Evolutionary conservation across 1,140 invertebrate species (phyloP).

Genomic region (Hyles euphorbiae): DNA sequence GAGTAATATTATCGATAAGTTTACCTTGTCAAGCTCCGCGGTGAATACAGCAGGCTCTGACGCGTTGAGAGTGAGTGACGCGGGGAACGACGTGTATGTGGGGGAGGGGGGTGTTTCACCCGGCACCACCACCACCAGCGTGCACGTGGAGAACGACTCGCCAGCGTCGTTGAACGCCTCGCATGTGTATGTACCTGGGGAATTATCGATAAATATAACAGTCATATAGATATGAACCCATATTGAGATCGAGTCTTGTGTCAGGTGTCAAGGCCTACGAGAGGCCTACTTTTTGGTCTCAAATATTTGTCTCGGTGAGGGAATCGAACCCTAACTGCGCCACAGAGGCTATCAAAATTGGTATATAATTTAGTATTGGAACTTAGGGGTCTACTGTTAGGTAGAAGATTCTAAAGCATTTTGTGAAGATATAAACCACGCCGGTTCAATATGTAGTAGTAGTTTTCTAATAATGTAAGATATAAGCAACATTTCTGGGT

Average conservation of each 20-base stretch:
- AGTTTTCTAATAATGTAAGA: too few species aligned
- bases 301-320: not conserved
- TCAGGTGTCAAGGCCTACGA: not conserved
- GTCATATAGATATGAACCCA: not conserved
- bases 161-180: conserved; percentile 97
- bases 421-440: too few species aligned
- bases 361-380: not conserved
- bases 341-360: not conserved
- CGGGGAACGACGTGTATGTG: conserved; percentile 91
- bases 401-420: too few species aligned
- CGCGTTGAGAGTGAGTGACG: conserved; percentile 89
- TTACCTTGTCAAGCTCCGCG: conserved; percentile 83
- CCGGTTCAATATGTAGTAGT: too few species aligned
- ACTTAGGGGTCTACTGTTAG: not conserved
- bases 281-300: too few species aligned
- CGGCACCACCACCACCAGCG: conserved; percentile 89
- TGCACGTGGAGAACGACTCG: conserved; percentile 94
- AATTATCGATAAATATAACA: conserved; percentile 1
- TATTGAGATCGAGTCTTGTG: not conserved
- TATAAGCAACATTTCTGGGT: too few species aligned
- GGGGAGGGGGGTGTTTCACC: conserved; percentile 90
- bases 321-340: not conserved
- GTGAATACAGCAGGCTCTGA: conserved; percentile 88
- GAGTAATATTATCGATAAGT: too few species aligned
- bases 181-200: conserved; percentile 93